Base-by-base conservation (phyloP, 64 coral and sea anemone genomes). In the Stichodactyla helianthus region DNA sequence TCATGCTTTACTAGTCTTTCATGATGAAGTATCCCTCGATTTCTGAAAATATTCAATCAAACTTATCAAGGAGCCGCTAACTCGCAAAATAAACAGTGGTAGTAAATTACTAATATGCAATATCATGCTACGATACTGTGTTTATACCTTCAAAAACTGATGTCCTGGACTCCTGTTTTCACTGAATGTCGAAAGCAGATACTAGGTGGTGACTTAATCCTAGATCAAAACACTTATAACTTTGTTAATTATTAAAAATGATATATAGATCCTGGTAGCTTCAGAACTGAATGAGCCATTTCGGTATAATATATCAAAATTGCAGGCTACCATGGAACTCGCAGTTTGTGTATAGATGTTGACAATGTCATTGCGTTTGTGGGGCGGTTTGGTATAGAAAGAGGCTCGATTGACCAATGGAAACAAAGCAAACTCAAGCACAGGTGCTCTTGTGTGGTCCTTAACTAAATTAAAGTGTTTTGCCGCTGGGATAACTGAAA, bases 401-500 rank as follows among this genome's bases (percentile, higher is more conserved):
- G 62, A 65, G 62, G 62, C 6, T 22, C 22, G 62, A 6, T 65
- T n/a, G 22, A n/a, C 62, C 62, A 65, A 65, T 65, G 22, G 18
- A 8, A 65, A n/a, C 0, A 0, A 65, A 65, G 62, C 18, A 6
- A 9, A 5, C 1, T 65, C 35, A 6, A n/a, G 62, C 10, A 65
- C 62, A 65, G 62, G 62, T 65, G 62, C 18, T n/a, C 9, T 20
- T 60, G 59, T 60, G 59, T 60, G 13, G 14, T 60, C 59, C 59
- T 60, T 65, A 65, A 65, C 62, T 65, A n/a, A 65, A 65, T 65
- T 19, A 65, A 65, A 65, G 62, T 65, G 20, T 65, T 65, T 65
- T 65, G 19, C 62, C 62, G 62, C 62, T 65, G 19, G 19, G 62
- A 65, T 65, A 65, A 65, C 62, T 65, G 62, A 65, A 65, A 65